Evolutionary conservation across 2,797 vertebrate species (phyloP), one percentile per base, ranked within the genome.

Genomic region (Danio aesculapii): DNA sequence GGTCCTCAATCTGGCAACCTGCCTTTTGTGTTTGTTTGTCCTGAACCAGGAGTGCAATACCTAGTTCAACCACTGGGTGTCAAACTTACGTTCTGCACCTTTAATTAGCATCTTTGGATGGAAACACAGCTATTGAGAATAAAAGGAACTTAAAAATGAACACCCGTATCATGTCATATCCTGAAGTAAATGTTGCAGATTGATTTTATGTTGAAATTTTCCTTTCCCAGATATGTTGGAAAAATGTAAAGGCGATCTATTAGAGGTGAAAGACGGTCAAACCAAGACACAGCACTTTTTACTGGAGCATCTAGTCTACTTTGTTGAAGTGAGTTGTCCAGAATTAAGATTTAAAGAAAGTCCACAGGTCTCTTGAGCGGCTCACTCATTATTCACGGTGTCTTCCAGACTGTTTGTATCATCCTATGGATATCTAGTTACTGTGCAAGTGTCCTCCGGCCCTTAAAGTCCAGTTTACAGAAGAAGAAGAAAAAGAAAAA

Each of bases 401-500:
- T 6, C 0, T 39, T 7, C 0, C 91, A 99, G 97, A 96, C 96
- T 0, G 84, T 95, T 85, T 96, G 95, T 84, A 85, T 99, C 74
- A 91, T 95, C 81, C 90, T 96, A 74, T 99, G 97, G 97, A 94
- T 96, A 79, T 95, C 95, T 0, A 94, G 94, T 91, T 97, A 96
- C 92, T 97, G 95, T 88, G 96, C 95, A 75, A 92, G 93, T 63
- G 92, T 97, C 84, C 93, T 99, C 11, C 93, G 96, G 87, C 97
- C 98, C 6, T 95, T 97, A 74, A 98, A 97, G 92, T 95, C 95
- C 68, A 99, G 95, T 92, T 91, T 99, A 91, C 98, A 99, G 86
- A 99, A 98, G 91, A 99, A 98, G 93, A 99, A 98, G 85, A 99
- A 98, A 91, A 99, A 99, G 94, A 99, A 97, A 94, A 99, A 99